Conservation (phyloP, 2,888 invertebrate genomes). For the Sinopyrophorus schimmeli region DNA sequence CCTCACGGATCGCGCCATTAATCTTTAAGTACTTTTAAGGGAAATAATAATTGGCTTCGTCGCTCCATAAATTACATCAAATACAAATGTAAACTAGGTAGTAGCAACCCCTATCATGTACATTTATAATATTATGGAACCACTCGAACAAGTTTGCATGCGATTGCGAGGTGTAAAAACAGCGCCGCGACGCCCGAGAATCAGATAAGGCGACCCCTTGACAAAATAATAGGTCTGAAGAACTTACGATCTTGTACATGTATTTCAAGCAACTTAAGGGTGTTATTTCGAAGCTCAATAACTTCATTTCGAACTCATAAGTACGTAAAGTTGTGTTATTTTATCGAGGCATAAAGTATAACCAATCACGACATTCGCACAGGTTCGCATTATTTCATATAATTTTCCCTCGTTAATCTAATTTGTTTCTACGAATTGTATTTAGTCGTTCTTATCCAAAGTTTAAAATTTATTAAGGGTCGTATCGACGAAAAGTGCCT, state of each 20-base stretch:
- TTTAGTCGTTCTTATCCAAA: too few species aligned
- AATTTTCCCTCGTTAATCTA: too few species aligned
- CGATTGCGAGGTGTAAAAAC: slow-evolving; percentile 9
- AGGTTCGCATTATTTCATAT: too few species aligned
- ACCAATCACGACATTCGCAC: slow-evolving; percentile 1
- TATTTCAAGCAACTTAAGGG: slow-evolving; percentile 12
- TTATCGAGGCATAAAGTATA: slow-evolving; percentile 3
- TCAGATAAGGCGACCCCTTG: slow-evolving; percentile 15
- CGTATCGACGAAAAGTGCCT: too few species aligned
- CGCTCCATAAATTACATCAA: slow-evolving; percentile 1
- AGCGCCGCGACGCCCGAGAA: slow-evolving; percentile 1
- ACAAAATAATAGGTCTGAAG: slow-evolving; percentile 19
- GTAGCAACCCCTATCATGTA: slow-evolving; percentile 3
- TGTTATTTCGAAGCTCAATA: slow-evolving; percentile 15
- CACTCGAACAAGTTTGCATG: slow-evolving; percentile 9
- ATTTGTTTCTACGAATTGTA: too few species aligned
- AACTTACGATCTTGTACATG: slow-evolving; percentile 13
- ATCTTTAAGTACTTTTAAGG: too few species aligned
- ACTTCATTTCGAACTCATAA: slow-evolving; percentile 10
- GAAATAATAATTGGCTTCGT: too few species aligned
- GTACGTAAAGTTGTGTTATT: slow-evolving; percentile 3
- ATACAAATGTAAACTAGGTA: slow-evolving; percentile 3
- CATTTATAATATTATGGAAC: not conserved
- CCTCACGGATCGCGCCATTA: too few species aligned
- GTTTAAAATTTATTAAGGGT: too few species aligned